Base-by-base conservation (phyloP, 2,888 invertebrate species). In the Andrena chrysosceles region DNA sequence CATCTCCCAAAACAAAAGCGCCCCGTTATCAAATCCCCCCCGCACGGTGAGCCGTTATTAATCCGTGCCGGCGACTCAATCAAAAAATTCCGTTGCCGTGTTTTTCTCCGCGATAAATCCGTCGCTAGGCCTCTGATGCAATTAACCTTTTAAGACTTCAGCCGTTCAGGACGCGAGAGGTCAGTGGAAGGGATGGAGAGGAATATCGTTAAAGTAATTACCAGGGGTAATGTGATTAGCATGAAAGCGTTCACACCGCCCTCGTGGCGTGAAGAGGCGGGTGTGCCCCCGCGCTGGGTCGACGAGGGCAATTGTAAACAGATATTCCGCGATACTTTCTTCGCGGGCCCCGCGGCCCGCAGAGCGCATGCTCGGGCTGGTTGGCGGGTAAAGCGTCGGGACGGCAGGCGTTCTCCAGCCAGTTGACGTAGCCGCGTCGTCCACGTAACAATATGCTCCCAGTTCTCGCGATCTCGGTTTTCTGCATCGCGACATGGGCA, bases 361-460 rank as follows among this genome's bases (percentile, higher is more conserved):
- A 71, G 68, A 29, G 73, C 87, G 88, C 88, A 86, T 23, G 81
- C 84, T 86, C 70, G 74, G 69, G 62, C n/a, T 60, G 31, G 67
- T 90, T 91, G 93, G 93, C 92, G 92, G 56, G 93, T 88, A 90
- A 91, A 91, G 87, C 84, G 82, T 73, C 77, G 75, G 83, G 78
- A 76, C 83, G 84, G 83, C 78, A 81, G 80, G 81, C 83, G 78
- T 83, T 77, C 83, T 84, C 79, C 86, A 80, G 84, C 81, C 92
- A 93, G 93, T 93, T 91, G 92, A 92, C 92, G 92, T 90, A 89
- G 89, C 89, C 93, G 93, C 93, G 93, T 91, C 93, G 91, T 87
- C 87, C 89, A 89, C 89, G 91, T 91, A 90, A 90, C 93, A 91
- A 91, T 92, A 92, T 89, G 89, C 85, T 87, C 76, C 89, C 91